A percentile compares a stretch with the other conserved stretches of the same genome.
phyloP scores from a whole-genome alignment of 2,888 invertebrate species.

The Lycia hirtaria region DNA sequence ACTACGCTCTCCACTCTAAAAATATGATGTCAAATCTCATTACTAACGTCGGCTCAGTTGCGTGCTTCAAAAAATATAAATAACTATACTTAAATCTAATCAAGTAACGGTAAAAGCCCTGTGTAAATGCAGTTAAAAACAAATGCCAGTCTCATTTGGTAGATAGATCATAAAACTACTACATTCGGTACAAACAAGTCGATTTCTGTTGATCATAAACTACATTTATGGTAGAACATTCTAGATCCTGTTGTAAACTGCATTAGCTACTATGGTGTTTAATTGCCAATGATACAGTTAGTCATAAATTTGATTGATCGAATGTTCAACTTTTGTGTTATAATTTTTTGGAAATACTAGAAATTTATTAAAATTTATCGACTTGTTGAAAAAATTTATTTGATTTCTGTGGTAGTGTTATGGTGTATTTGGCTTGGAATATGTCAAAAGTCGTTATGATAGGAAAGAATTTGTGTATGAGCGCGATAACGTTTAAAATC shows the following conservation, averaged over 20 bases:
- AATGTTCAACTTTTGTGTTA: conserved; percentile 2
- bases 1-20: too few relatives aligned
- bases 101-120: conserved; percentile 1
- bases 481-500: too few relatives aligned
- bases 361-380: too few relatives aligned
- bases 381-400: too few relatives aligned
- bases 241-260: conserved; percentile 36
- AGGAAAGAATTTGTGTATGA: too few relatives aligned
- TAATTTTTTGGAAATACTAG: background rate
- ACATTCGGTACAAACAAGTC: conserved; percentile 33
- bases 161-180: conserved; percentile 34
- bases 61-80: background rate
- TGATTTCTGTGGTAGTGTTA: too few relatives aligned
- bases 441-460: too few relatives aligned
- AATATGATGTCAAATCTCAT: too few relatives aligned
- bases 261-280: conserved; percentile 36
- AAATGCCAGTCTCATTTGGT: conserved; percentile 23
- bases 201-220: conserved; percentile 39
- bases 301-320: conserved; percentile 25
- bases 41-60: too few relatives aligned
- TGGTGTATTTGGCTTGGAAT: too few relatives aligned
- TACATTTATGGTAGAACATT: conserved; percentile 36
- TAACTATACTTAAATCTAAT: background rate
- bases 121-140: conserved; percentile 11
- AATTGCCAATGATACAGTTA: conserved; percentile 36